These are phyloP conservation scores for Pterois miles DNA, from an alignment of 2,797 vertebrate genomes.

Conservation along the genomic window DNA sequence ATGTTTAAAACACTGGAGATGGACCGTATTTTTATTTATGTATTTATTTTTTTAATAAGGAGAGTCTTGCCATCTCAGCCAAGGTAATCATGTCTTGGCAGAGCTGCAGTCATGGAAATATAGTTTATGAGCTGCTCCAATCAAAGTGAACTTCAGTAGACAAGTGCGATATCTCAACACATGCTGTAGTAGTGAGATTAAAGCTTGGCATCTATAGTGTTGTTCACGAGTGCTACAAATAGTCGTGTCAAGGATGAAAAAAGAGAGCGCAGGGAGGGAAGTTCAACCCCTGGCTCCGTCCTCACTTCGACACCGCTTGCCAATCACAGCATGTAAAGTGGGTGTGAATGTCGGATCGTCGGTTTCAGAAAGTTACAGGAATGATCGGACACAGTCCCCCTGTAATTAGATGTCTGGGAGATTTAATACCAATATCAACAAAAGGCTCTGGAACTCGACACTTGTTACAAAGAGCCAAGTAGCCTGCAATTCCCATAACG, in stretches of 20 bases:
- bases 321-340: not conserved
- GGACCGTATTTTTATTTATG: constrained; percentile 12
- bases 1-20: constrained; percentile 38
- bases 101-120: not conserved
- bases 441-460: not conserved
- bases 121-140: constrained; percentile 8
- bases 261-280: not conserved
- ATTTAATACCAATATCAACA: not conserved
- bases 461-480: not conserved
- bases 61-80: not conserved
- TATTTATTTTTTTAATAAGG: too few species aligned
- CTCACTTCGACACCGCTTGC: not conserved
- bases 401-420: not conserved
- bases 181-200: not conserved
- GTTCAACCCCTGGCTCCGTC: not conserved
- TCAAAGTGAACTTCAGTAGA: not conserved
- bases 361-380: not conserved
- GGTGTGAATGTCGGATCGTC: not conserved
- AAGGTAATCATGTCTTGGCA: constrained; percentile 1
- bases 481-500: not conserved
- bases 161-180: not conserved
- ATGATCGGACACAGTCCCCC: not conserved
- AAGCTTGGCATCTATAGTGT: not conserved
- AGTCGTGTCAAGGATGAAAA: not conserved
- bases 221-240: not conserved